Conservation (phyloP, 2,797 vertebrate genomes). For the Otolemur crassicaudatus region DNA sequence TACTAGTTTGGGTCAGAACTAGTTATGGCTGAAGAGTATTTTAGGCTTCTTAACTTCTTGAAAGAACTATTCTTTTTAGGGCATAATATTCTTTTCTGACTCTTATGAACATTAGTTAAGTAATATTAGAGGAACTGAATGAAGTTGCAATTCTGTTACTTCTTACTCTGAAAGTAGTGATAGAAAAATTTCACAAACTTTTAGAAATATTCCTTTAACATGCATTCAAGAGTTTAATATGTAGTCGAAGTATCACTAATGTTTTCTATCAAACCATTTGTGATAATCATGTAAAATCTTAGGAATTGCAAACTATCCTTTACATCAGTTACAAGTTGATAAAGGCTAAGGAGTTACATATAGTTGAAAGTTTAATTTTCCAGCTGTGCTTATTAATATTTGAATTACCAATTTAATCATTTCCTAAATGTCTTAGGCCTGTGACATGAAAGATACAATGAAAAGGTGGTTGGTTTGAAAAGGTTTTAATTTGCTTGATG, state of each 20-base stretch:
- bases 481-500: slow-evolving; percentile 38
- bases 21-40: background rate
- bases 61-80: background rate
- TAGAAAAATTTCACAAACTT: slow-evolving; percentile 12
- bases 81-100: background rate
- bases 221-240: background rate
- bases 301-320: background rate
- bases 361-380: slow-evolving; percentile 69
- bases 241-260: background rate
- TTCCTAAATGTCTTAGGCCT: slow-evolving; percentile 58
- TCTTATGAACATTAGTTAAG: background rate
- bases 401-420: slow-evolving; percentile 57
- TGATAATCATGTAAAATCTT: background rate
- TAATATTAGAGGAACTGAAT: slow-evolving; percentile 2
- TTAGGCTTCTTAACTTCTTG: background rate
- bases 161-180: slow-evolving; percentile 8
- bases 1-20: background rate
- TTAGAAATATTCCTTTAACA: slow-evolving; percentile 12
- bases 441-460: slow-evolving; percentile 49
- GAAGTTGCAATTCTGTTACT: background rate
- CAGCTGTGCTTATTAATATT: slow-evolving; percentile 74
- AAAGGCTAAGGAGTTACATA: slow-evolving; percentile 12
- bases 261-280: slow-evolving; percentile 4
- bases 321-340: background rate
- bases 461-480: background rate